Percentiles rank a stretch among this genome's conserved stretches.
Conservation (phyloP, 2,888 invertebrate genomes). For the Sinohyriopsis cumingii region DNA sequence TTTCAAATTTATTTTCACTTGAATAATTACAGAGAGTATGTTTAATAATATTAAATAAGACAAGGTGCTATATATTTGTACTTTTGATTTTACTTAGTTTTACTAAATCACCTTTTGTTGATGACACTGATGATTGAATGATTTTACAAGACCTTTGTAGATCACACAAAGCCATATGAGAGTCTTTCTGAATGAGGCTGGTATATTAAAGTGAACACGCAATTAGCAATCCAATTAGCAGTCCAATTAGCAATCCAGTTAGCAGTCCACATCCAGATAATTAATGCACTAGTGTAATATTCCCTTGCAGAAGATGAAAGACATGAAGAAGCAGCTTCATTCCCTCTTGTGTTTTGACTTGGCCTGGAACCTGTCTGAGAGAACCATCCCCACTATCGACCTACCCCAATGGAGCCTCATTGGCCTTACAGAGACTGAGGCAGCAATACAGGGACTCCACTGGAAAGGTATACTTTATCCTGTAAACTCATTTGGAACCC, state of each 20-base stretch:
- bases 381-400: constrained; percentile 22
- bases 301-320: constrained; percentile 32
- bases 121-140: neutral
- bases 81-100: neutral
- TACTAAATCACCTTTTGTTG: neutral
- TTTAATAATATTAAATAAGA: too few relatives aligned
- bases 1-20: too few relatives aligned
- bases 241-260: too few relatives aligned
- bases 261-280: neutral
- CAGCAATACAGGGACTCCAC: neutral
- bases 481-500: neutral
- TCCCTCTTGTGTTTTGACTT: constrained; percentile 34
- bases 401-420: constrained; percentile 30
- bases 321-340: constrained; percentile 30
- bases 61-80: too few relatives aligned
- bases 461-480: constrained; percentile 2
- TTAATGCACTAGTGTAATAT: neutral
- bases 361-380: constrained; percentile 21
- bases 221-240: too few relatives aligned
- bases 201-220: too few relatives aligned
- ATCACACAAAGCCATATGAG: too few relatives aligned
- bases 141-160: neutral
- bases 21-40: too few relatives aligned
- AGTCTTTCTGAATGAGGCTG: too few relatives aligned
- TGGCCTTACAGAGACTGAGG: constrained; percentile 1